These are phyloP conservation scores for Protodeltote pygarga DNA, from an alignment of 2,888 invertebrate species.

Conservation along the genomic window DNA sequence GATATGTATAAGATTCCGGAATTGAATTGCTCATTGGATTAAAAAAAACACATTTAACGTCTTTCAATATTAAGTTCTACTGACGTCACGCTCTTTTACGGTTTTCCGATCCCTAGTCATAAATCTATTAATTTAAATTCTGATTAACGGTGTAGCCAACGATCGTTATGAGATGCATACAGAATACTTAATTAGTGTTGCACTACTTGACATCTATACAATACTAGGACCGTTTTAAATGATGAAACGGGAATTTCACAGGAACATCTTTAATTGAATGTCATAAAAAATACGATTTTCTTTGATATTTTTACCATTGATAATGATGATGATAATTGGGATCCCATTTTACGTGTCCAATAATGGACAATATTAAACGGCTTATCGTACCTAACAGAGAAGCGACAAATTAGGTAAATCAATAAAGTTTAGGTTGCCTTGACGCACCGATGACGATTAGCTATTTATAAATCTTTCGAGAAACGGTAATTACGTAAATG, in stretches of 20 bases:
- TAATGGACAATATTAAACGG: neutral
- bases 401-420: neutral
- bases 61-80: slow-evolving; percentile 31
- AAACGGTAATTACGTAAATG: slow-evolving; percentile 17
- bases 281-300: too few species aligned
- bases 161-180: slow-evolving; percentile 26
- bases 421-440: slow-evolving; percentile 9
- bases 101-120: slow-evolving; percentile 34
- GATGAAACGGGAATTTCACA: neutral
- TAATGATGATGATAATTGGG: too few species aligned
- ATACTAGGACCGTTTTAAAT: neutral
- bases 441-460: slow-evolving; percentile 20
- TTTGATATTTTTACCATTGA: too few species aligned
- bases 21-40: slow-evolving; percentile 62
- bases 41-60: slow-evolving; percentile 52
- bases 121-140: slow-evolving; percentile 49
- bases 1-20: slow-evolving; percentile 49
- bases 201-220: neutral
- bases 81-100: slow-evolving; percentile 52
- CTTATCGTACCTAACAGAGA: neutral
- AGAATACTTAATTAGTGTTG: slow-evolving; percentile 27
- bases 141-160: slow-evolving; percentile 42
- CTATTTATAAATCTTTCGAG: slow-evolving; percentile 18
- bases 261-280: too few species aligned
- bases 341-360: neutral